Conservation (phyloP, 2,113 vertebrate species). For the Coptodon rendalli region DNA sequence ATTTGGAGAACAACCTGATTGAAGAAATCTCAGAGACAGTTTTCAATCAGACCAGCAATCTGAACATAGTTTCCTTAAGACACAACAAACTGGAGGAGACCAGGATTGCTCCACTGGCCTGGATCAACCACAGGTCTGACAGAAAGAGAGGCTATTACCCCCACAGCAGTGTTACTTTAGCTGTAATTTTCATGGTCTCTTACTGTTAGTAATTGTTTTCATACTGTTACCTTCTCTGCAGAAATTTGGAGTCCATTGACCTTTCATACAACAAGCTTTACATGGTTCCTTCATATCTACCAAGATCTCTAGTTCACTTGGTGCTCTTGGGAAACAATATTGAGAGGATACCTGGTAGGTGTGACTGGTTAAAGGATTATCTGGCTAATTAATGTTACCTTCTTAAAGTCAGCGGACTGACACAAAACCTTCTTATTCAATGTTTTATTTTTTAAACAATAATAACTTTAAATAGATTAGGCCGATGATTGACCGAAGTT, state of each 20-base stretch:
- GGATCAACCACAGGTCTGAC: slow-evolving; percentile 90
- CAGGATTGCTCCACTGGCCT: slow-evolving; percentile 86
- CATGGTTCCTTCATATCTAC: slow-evolving; percentile 91
- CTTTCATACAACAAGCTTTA: slow-evolving; percentile 90
- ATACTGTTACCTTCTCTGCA: slow-evolving; percentile 41
- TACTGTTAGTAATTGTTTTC: not conserved
- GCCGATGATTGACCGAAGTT: not conserved
- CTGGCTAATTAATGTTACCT: not conserved
- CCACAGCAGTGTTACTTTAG: not conserved
- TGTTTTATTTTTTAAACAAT: not conserved
- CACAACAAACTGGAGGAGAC: slow-evolving; percentile 91
- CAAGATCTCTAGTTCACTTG: slow-evolving; percentile 88
- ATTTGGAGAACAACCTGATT: slow-evolving; percentile 91
- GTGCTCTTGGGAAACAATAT: slow-evolving; percentile 90
- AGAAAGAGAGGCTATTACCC: not conserved
- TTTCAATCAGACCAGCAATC: slow-evolving; percentile 84
- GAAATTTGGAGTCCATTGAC: slow-evolving; percentile 92
- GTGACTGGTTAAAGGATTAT: not conserved
- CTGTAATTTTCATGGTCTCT: not conserved
- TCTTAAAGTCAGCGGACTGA: not conserved
- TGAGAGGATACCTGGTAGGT: slow-evolving; percentile 82
- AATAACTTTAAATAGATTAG: not conserved
- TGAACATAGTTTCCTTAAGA: slow-evolving; percentile 83
- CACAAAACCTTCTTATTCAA: not conserved
- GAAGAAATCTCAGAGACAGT: slow-evolving; percentile 90